These are phyloP conservation scores for Bathynomus jamesi DNA, from an alignment of 1,140 invertebrate species.

Conservation along the genomic window DNA sequence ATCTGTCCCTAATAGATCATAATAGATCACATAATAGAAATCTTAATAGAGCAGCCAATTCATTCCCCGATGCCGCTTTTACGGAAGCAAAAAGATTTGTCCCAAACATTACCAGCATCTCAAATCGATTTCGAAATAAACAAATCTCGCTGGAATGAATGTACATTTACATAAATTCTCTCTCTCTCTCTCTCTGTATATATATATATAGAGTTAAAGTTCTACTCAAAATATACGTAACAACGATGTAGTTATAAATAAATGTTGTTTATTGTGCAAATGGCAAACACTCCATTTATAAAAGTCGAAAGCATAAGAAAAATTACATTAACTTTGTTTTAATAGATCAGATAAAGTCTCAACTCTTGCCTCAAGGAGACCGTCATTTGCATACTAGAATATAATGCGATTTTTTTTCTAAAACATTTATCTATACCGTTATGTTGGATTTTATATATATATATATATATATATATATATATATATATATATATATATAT, in stretches of 20 bases:
- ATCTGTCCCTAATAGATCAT: slow-evolving; percentile 32
- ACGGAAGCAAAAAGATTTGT: slow-evolving; percentile 7
- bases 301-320: no score
- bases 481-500: not conserved
- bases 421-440: slow-evolving; percentile 4
- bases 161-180: not conserved
- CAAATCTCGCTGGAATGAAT: not conserved
- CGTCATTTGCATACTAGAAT: no score
- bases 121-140: no score
- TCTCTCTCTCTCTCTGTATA: slow-evolving; percentile 7
- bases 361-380: no score
- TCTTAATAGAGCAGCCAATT: slow-evolving; percentile 26
- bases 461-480: not conserved
- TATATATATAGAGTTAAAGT: slow-evolving; percentile 4
- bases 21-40: slow-evolving; percentile 16
- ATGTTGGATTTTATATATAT: not conserved
- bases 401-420: no score
- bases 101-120: not conserved
- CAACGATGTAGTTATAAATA: no score
- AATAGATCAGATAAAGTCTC: no score
- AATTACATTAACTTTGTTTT: no score
- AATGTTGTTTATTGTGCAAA: no score
- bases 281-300: no score
- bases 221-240: no score
- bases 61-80: not conserved